These are phyloP conservation scores for Phasianus colchicus DNA, from an alignment of 2,113 vertebrate species.

Conservation along the genomic window DNA sequence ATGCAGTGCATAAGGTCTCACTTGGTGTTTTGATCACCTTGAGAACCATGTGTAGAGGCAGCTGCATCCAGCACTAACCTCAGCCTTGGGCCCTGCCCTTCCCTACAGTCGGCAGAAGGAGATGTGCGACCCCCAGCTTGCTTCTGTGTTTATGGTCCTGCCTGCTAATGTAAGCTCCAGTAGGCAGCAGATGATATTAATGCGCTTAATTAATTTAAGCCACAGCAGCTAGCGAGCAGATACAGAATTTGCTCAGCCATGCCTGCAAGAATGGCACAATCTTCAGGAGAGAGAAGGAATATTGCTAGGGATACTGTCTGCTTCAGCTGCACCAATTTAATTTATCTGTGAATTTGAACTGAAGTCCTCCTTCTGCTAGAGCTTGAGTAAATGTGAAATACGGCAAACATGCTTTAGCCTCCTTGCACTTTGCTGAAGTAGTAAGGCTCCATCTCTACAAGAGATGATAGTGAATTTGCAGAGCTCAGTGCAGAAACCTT, in stretches of 20 bases:
- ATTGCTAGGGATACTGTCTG: background rate
- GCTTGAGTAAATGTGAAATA: background rate
- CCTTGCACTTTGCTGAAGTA: background rate
- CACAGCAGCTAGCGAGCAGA: background rate
- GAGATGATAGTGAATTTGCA: background rate
- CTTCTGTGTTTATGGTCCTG: background rate
- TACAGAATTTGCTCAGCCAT: background rate
- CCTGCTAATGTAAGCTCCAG: background rate
- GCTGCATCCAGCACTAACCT: background rate
- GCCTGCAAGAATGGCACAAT: background rate
- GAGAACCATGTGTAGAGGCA: background rate
- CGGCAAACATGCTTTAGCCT: background rate
- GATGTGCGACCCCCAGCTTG: background rate
- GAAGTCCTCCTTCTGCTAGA: background rate
- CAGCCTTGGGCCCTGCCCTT: background rate
- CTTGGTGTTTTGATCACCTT: background rate
- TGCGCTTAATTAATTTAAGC: conserved; percentile 3
- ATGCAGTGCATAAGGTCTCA: background rate
- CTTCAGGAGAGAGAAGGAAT: background rate
- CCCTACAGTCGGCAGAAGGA: background rate
- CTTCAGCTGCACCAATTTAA: background rate
- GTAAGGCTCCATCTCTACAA: background rate
- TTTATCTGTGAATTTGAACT: background rate
- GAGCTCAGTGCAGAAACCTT: background rate
- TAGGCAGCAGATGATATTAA: conserved; percentile 10